Conservation (phyloP, 1,140 invertebrate species). For the Hyphantria cunea region DNA sequence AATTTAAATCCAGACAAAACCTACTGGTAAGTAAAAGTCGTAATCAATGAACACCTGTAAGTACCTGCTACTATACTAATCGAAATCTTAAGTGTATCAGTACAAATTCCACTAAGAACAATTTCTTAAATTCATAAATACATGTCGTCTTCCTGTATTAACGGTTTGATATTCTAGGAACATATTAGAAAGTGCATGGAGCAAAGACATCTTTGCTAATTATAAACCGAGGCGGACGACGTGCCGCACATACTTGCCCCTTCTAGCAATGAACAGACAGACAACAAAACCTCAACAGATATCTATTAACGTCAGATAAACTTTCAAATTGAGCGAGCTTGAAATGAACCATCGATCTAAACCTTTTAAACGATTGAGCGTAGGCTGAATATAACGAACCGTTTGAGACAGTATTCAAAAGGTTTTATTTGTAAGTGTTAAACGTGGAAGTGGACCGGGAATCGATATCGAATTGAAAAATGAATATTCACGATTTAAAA, state of each 20-base stretch:
- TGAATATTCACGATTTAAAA: no score
- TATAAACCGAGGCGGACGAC: slow-evolving; percentile 47
- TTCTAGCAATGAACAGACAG: slow-evolving; percentile 28
- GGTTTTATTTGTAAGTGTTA: no score
- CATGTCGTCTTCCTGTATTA: slow-evolving; percentile 2
- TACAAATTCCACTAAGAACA: no score
- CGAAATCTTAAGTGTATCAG: no score
- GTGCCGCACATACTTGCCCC: slow-evolving; percentile 46
- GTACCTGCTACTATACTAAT: no score
- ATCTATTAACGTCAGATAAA: slow-evolving; percentile 29
- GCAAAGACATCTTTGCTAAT: slow-evolving; percentile 56
- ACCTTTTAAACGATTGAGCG: slow-evolving; percentile 12
- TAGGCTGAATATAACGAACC: slow-evolving; percentile 18
- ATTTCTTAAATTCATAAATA: background rate
- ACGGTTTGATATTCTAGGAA: slow-evolving; percentile 4
- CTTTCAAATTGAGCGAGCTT: slow-evolving; percentile 24
- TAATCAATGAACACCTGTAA: no score
- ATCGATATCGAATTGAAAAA: no score
- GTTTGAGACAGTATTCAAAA: slow-evolving; percentile 3
- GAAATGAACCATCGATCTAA: slow-evolving; percentile 18
- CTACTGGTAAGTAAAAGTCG: no score
- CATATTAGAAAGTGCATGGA: slow-evolving; percentile 32
- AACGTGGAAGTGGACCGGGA: no score
- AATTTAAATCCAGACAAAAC: no score
- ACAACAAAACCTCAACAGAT: slow-evolving; percentile 30